Evolutionary conservation across 2,113 vertebrate genomes (phyloP), one percentile per base, ranked within the genome.

Genomic region (Glaucidium brasilianum): DNA sequence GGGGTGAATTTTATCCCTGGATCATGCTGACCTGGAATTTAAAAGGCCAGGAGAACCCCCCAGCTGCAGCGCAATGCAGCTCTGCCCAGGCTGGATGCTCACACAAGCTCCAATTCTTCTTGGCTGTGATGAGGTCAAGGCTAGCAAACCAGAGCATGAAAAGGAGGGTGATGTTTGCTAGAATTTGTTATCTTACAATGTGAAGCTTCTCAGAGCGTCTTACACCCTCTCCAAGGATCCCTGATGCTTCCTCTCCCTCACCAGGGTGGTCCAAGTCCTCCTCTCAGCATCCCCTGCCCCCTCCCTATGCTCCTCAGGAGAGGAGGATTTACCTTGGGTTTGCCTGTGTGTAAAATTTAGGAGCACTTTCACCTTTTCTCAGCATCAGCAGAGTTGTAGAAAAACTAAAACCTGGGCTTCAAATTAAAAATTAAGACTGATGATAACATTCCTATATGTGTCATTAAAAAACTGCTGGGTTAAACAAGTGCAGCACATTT

Each of bases 151-250:
- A 47, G 29, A 52, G 34, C n/a, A 19, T 0, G 7, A 16, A 53
- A 67, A 85, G 35, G 15, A 64, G 5, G 19, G 27, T 4, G 12
- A 26, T 15, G 17, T 37, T 60, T 53, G 45, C 64, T 69, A 26
- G 50, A 71, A 30, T 81, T 41, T 15, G 7, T 77, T 34, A 3
- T 60, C 18, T 58, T 10, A 0, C 2, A 3, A 6, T 9, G 27
- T 12, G 55, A 85, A 62, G 35, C 69, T 63, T 22, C 55, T 74
- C 0, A 0, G 75, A 43, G 23, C 3, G 17, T 53, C 21, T 68
- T 32, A 19, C 4, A 5, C 8, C 2, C 17, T 90, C 43, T 37
- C 25, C 15, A 25, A 67, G 69, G 56, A 12, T 39, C 41, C 41
- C 82, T 1, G 0, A 16, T 56, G 50, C n/a, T 64, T 78, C 39